Base-by-base conservation (phyloP, 2,888 invertebrate genomes). In the Dicycla oo region DNA sequence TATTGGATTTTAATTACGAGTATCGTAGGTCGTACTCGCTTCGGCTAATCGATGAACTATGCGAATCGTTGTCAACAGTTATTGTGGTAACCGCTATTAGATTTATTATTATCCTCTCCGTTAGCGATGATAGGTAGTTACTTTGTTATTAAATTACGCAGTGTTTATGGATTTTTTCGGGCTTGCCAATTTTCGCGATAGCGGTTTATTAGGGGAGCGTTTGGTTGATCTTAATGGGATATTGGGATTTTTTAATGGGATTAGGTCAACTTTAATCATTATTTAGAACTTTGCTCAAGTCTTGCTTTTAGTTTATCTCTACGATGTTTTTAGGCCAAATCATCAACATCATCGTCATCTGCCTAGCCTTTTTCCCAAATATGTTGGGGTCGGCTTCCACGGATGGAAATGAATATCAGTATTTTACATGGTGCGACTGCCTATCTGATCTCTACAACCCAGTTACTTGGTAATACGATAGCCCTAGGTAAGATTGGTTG, bases 1-100 rank as follows among this genome's bases (percentile, higher is more conserved):
- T 96, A 96, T 95, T 96, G 94, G 94, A 94, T 95, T 96, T 95
- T 95, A 96, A 96, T 96, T 96, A 95, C 93, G 92, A 92, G 93
- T 94, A 93, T 92, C 92, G 92, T 89, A 89, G 89, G 89, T 91
- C 87, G 88, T 81, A 89, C 84, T 87, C 87, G 88, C 86, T 86
- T 81, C 86, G 78, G 83, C 90, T 91, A 93, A 92, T 92, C 91
- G 91, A 91, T 90, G 89, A 87, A 89, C 89, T 88, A 88, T 85
- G 87, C 87, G 76, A 62, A 82, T 82, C 83, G 85, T 84, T 91
- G 91, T 91, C 91, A 88, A 86, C 86, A 89, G 89, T 88, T 90
- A 87, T 87, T 88, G 89, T 86, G 89, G 88, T 82, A 84, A 80
- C 81, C 83, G 82, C 84, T 77, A 88, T 89, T 91, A 88, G 87